Evolutionary conservation across 2,113 vertebrate species (phyloP).

Genomic region (Ptilorrhoa leucosticta): DNA sequence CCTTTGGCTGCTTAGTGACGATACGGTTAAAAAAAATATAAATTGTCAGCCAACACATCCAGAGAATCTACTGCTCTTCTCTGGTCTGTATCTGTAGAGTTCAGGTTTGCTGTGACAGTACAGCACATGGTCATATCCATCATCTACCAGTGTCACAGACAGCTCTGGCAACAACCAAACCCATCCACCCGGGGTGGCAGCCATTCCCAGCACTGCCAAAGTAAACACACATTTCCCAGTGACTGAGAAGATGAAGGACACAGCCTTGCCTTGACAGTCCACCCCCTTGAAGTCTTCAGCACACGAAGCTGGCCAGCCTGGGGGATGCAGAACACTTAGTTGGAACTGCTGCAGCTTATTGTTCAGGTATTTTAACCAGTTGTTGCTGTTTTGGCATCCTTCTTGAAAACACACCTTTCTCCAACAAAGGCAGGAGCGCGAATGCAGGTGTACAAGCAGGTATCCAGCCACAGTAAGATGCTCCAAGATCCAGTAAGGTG

Average conservation of each 20-base stretch:
- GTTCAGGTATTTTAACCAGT: neutral
- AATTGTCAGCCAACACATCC: neutral
- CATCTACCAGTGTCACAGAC: neutral
- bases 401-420: neutral
- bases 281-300: neutral
- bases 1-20: neutral
- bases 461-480: neutral
- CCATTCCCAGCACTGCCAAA: neutral
- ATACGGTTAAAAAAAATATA: neutral
- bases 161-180: neutral
- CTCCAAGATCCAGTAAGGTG: neutral
- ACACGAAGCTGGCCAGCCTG: neutral
- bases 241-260: neutral
- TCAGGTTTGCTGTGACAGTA: neutral
- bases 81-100: neutral
- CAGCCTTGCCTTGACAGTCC: neutral
- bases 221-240: neutral
- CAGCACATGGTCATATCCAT: neutral
- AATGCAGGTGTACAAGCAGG: neutral
- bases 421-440: fast-evolving
- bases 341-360: neutral
- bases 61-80: neutral
- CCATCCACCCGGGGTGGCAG: neutral
- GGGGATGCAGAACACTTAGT: fast-evolving
- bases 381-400: neutral